Evolutionary conservation across 2,888 invertebrate species (phyloP), one percentile per base, ranked within the genome.

Genomic region (Troglohyphantes excavatus): DNA sequence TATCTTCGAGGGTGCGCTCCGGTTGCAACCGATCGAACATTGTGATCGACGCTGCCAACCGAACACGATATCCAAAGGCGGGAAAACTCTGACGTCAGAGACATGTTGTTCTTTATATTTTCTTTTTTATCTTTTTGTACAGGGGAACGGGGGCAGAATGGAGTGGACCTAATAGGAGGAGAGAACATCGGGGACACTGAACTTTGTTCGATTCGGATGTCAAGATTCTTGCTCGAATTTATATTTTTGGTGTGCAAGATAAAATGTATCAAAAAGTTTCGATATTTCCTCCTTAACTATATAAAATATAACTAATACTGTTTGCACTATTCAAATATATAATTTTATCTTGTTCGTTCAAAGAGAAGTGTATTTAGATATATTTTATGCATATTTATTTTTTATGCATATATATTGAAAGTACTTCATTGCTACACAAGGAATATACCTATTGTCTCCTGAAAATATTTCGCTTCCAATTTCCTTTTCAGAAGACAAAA

Each of bases 61-160:
- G 70, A 68, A 76, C 67, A 81, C 81, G 67, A 73, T 73, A 70
- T 79, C 75, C 79, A 67, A 86, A 86, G 86, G 79, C 86, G 86
- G 86, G 86, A 86, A 86, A 86, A 27, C 68, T 67, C 43, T 87
- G 87, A 87, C 87, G 87, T 87, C 87, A 87, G 53, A 67, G 65
- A 67, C 67, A 81, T 65, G 65, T 81, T 81, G 33, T 68, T 17
- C 43, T 53, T 85, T 76, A 68, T 76, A 61, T n/a, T n/a, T 19
- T 65, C 39, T 78, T 63, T 21, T 63, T 65, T 43, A 6, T 39
- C n/a, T 65, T 26, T 43, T 23, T 78, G 39, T 78, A 43, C 21
- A 43, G 17, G 33, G 53, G 86, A 86, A 79, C 86, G 86, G 78
- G 86, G 78, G 70, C 43, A 76, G 63, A n/a, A 13, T 26, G 26